These are phyloP conservation scores for Drosophila affinis DNA, from an alignment of 2,888 invertebrate genomes.

Conservation along the genomic window DNA sequence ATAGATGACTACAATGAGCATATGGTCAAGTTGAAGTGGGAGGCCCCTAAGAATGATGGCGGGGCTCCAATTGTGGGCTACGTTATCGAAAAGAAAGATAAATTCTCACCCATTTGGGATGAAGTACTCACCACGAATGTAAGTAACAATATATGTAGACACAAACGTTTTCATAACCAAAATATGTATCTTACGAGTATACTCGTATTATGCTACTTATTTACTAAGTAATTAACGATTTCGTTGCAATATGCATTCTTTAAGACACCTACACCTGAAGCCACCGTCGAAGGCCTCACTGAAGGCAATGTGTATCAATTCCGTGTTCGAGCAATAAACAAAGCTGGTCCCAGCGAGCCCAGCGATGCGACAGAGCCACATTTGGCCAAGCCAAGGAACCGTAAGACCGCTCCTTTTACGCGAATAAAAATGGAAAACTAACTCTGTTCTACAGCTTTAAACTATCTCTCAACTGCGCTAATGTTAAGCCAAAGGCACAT, in stretches of 20 bases:
- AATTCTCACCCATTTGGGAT: slow-evolving; percentile 93
- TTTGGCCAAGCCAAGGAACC: slow-evolving; percentile 92
- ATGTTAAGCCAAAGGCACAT: slow-evolving; percentile 15
- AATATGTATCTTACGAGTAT: neutral
- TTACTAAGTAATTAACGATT: neutral
- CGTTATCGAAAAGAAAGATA: slow-evolving; percentile 94
- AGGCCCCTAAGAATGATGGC: slow-evolving; percentile 96
- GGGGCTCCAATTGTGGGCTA: slow-evolving; percentile 99
- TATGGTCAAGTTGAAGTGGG: slow-evolving; percentile 96
- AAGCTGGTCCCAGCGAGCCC: slow-evolving; percentile 96
- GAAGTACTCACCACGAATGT: slow-evolving; percentile 91
- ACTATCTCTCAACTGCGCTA: neutral
- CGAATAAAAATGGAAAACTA: neutral
- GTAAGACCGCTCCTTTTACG: slow-evolving; percentile 85
- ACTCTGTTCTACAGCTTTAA: neutral
- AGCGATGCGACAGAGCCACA: slow-evolving; percentile 95
- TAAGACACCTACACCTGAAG: slow-evolving; percentile 90
- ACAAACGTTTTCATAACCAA: no score
- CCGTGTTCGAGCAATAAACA: slow-evolving; percentile 96
- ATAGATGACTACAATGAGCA: slow-evolving; percentile 95
- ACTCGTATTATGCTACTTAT: neutral
- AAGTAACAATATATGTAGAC: slow-evolving; percentile 44
- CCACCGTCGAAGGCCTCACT: slow-evolving; percentile 92
- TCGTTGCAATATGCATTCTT: neutral
- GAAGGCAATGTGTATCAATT: slow-evolving; percentile 98